phyloP scores from a whole-genome alignment of 64 coral and sea anemone species.

The Montipora efflorescens region DNA sequence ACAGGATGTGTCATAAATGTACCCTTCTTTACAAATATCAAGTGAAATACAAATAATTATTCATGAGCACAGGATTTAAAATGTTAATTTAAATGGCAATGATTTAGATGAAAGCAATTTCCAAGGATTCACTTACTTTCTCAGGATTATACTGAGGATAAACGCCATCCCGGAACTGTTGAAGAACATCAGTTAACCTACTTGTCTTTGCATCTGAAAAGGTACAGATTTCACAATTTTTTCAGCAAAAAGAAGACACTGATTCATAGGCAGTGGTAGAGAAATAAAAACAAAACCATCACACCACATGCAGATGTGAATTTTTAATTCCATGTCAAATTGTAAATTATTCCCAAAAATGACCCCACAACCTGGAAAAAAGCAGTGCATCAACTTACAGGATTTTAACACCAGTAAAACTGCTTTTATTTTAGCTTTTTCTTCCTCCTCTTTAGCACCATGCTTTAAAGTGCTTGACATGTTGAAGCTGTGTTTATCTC shows the following conservation, averaged over 20 bases:
- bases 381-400: neutral
- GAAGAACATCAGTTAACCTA: conserved; percentile 95
- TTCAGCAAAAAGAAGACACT: conserved; percentile 3
- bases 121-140: conserved; percentile 74
- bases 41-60: conserved; percentile 54
- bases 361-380: neutral
- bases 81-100: conserved; percentile 7
- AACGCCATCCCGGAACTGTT: conserved; percentile 96
- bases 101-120: neutral
- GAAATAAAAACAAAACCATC: conserved; percentile 1
- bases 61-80: conserved; percentile 30
- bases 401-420: conserved; percentile 8
- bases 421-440: conserved; percentile 21
- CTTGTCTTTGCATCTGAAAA: conserved; percentile 95
- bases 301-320: conserved; percentile 45
- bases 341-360: conserved; percentile 6
- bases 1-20: neutral
- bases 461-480: conserved; percentile 4
- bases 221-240: neutral
- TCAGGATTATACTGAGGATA: conserved; percentile 99
- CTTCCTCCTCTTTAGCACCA: neutral
- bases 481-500: neutral
- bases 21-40: neutral
- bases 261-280: neutral
- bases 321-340: neutral